Base-by-base conservation (phyloP, 1,140 invertebrate genomes). In the Lucilia cuprina region DNA sequence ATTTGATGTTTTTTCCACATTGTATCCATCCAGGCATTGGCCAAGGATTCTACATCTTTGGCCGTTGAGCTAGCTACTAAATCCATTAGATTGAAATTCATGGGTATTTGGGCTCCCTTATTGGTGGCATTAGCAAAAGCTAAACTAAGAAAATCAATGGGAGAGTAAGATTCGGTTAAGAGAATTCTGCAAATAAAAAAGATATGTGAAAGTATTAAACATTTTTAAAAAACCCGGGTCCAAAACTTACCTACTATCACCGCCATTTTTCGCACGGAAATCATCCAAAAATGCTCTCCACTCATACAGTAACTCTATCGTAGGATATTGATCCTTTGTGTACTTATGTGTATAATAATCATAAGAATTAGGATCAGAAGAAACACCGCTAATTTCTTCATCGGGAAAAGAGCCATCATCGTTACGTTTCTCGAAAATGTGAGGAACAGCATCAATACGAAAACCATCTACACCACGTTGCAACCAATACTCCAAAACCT, bases 381-480 rank as follows among this genome's bases (percentile, higher is more conserved):
- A 88, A 82, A 10, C 74, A 8, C 78, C 0, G 30, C 55, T 82
- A 0, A 93, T 92, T 0, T 93, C 93, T 86, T 95, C 94, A 87
- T 95, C 93, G 1, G 92, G 92, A 87, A 93, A 93, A 19, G 90
- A 85, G n/a, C 92, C 92, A 74, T 92, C 91, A 35, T 87, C 91
- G 13, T 89, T 91, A 0, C 92, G 92, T 0, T 88, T 90, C 90
- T 95, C 94, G 78, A 93, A 92, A 7, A 95, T 84, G 88, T 93
- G 92, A 55, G 93, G 93, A 0, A 94, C 90, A 2, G 94, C 93
- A 86, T 94, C 94, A 19, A 96, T 91, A 75, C 94, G 92, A 90
- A 96, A 95, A 0, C 96, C 96, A 87, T 94, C 93, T 0, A 96
- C 93, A 8, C 95, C 95, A 88, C 93, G 93, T 80, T 93, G 93